Percentiles rank a stretch among this genome's conserved stretches.
Conservation (phyloP, 2,113 vertebrate genomes). For the Catharus fuscescens region DNA sequence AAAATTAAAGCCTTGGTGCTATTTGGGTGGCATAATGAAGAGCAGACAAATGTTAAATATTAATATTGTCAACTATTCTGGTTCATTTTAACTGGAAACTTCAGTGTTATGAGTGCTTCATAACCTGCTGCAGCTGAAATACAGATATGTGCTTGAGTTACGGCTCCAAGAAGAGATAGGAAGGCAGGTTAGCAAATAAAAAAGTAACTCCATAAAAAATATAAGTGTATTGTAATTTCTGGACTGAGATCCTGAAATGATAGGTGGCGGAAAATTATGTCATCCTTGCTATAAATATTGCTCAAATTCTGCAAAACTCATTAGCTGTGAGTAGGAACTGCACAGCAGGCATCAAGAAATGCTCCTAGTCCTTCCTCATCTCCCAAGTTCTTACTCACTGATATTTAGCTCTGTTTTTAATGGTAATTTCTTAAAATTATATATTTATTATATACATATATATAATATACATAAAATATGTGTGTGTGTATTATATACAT, state of each 20-base stretch:
- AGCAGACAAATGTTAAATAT: constrained; percentile 27
- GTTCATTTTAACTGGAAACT: background rate
- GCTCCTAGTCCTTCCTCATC: background rate
- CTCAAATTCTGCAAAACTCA: background rate
- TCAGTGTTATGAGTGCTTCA: background rate
- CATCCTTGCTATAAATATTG: background rate
- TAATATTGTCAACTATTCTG: background rate
- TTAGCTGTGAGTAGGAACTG: background rate
- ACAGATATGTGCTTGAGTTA: background rate
- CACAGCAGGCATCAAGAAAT: background rate
- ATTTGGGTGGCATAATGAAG: background rate
- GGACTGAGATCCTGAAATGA: background rate
- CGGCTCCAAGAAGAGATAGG: background rate
- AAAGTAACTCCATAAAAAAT: background rate
- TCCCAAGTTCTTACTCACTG: background rate
- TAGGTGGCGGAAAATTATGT: background rate
- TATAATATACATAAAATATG: background rate
- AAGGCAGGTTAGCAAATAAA: background rate
- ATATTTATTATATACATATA: too few species aligned
- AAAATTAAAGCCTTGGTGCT: background rate
- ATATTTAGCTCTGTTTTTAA: background rate
- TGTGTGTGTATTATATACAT: background rate
- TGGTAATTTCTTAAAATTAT: background rate
- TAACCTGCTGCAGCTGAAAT: background rate
- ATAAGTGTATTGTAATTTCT: background rate